Percentiles rank a stretch among this genome's conserved stretches.
Evolutionary conservation across 1,140 invertebrate genomes (phyloP).

Genomic region (Olivierus martensii): DNA sequence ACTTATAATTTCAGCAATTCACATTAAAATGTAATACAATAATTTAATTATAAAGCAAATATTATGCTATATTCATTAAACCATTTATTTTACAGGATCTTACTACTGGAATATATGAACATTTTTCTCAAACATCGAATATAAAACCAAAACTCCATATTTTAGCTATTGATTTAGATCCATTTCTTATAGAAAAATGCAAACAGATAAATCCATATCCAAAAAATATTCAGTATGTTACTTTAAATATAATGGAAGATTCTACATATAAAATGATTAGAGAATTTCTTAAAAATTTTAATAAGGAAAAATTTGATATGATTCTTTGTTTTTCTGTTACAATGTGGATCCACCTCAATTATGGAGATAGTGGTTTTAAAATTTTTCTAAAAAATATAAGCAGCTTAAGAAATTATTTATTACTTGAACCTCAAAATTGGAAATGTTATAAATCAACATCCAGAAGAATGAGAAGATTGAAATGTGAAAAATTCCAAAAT

Average conservation of each 20-base stretch:
- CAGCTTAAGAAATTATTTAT: constrained; percentile 40
- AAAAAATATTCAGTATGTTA: constrained; percentile 38
- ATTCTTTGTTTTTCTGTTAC: constrained; percentile 65
- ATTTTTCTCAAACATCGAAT: constrained; percentile 28
- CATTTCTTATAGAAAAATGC: constrained; percentile 49
- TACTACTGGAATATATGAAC: constrained; percentile 41
- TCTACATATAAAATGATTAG: constrained; percentile 1
- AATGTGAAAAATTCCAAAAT: constrained; percentile 35
- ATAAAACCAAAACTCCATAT: constrained; percentile 28
- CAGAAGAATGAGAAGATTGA: constrained; percentile 46
- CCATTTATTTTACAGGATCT: constrained; percentile 42
- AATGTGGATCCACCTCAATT: constrained; percentile 76
- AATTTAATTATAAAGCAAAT: too few species aligned
- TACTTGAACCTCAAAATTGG: constrained; percentile 69
- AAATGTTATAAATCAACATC: constrained; percentile 59
- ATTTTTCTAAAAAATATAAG: constrained; percentile 36
- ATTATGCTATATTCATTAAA: too few species aligned
- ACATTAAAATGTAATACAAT: too few species aligned
- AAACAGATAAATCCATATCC: constrained; percentile 33
- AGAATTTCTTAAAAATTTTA: constrained; percentile 2
- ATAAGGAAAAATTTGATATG: constrained; percentile 44
- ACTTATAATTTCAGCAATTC: too few species aligned
- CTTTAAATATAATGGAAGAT: constrained; percentile 45
- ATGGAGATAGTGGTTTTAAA: constrained; percentile 52
- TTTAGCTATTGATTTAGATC: constrained; percentile 59